Evolutionary conservation across 2,113 vertebrate genomes (phyloP).

Genomic region (Dasyprocta punctata): DNA sequence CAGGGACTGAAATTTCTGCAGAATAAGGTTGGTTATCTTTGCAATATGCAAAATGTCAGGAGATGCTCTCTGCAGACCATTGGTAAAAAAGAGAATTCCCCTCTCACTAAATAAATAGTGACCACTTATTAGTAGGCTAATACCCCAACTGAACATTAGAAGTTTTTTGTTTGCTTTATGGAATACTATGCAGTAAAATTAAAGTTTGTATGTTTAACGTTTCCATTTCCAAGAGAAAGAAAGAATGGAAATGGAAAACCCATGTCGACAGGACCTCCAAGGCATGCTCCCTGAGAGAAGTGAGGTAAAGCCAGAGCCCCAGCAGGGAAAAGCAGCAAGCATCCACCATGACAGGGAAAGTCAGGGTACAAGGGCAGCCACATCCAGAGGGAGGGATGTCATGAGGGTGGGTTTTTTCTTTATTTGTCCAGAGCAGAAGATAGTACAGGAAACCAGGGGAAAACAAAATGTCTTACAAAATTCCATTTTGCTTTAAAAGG

Average conservation of each 20-base stretch:
- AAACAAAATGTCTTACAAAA: constrained; percentile 81
- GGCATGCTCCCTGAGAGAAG: constrained; percentile 70
- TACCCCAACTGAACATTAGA: neutral
- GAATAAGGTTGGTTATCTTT: neutral
- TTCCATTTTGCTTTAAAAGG: constrained; percentile 79
- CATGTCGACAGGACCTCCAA: constrained; percentile 74
- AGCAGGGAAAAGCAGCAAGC: constrained; percentile 72
- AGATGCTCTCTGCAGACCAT: neutral
- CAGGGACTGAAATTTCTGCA: neutral
- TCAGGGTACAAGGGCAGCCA: constrained; percentile 77
- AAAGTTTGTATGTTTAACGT: neutral
- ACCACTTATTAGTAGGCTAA: neutral
- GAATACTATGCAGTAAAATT: neutral
- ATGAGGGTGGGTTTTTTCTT: constrained; percentile 63
- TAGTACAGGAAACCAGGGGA: constrained; percentile 16
- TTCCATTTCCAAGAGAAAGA: constrained; percentile 60
- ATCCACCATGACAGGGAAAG: constrained; percentile 72
- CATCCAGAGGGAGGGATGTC: constrained; percentile 75
- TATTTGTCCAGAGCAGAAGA: neutral
- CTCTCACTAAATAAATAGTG: neutral
- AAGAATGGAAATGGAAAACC: constrained; percentile 61
- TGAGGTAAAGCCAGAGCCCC: constrained; percentile 68
- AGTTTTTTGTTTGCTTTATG: neutral
- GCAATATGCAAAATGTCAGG: neutral
- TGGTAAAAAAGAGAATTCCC: neutral